Conservation (phyloP, 1,140 invertebrate species). For the Pissodes strobi region DNA sequence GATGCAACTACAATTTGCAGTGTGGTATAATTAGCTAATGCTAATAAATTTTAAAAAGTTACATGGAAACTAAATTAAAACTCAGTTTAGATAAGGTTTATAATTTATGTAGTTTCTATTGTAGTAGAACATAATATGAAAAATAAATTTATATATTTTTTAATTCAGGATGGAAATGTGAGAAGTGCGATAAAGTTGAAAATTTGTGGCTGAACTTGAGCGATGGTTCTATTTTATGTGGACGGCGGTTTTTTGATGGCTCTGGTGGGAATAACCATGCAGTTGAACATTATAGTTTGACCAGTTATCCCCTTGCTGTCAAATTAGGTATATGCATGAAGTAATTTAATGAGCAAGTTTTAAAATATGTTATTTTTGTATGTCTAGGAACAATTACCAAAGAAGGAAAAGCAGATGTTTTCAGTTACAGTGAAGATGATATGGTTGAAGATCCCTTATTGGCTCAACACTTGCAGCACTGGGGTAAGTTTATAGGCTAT, state of each 20-base stretch:
- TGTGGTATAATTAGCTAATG: too few species aligned
- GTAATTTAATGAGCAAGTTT: background rate
- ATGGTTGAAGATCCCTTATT: constrained; percentile 95
- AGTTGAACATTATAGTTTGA: constrained; percentile 81
- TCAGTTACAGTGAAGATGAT: constrained; percentile 96
- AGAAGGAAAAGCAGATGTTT: constrained; percentile 92
- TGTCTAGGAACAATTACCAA: constrained; percentile 87
- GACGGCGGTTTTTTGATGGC: constrained; percentile 92
- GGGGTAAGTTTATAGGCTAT: constrained; percentile 53
- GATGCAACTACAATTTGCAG: too few species aligned
- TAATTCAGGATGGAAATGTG: constrained; percentile 84
- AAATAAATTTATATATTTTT: background rate
- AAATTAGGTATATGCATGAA: constrained; percentile 67
- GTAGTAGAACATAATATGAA: too few species aligned
- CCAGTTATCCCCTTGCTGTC: constrained; percentile 88
- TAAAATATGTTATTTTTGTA: background rate
- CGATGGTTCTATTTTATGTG: constrained; percentile 94
- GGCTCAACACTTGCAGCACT: constrained; percentile 89
- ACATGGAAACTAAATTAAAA: too few species aligned
- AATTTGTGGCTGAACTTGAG: constrained; percentile 99
- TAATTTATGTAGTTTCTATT: too few species aligned
- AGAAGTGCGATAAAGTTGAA: constrained; percentile 88
- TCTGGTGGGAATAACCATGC: constrained; percentile 98
- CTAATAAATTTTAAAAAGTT: too few species aligned
- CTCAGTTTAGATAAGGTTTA: too few species aligned